Evolutionary conservation across 2,888 invertebrate species (phyloP), one percentile per base, ranked within the genome.

Genomic region (Standfussiana lucernea): DNA sequence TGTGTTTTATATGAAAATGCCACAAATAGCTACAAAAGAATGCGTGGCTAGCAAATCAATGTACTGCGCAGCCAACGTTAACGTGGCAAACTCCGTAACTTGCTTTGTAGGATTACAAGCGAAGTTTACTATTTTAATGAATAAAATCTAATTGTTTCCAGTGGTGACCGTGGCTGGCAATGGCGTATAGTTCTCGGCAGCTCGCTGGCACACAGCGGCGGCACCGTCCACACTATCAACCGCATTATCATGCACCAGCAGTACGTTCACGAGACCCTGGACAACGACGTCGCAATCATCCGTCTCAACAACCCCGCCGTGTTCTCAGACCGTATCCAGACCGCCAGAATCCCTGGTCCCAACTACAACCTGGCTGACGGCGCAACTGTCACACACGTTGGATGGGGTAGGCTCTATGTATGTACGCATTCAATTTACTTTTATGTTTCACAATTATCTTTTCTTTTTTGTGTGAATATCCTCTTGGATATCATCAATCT

Each of bases 341-440:
- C 85, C 5, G 93, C 90, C 7, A 85, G 89, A 37, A 83, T 93
- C 53, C 72, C 93, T 42, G 77, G 77, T 32, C 13, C 77, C 15
- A 61, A 45, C 67, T 82, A 72, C 47, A 53, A 74, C 32, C 59
- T 80, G 8, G 40, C 59, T 42, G 77, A 74, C 40, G 82, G 73
- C 15, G 32, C 70, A 8, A 1, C 56, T 15, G 77, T 82, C 28
- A 74, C 71, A 1, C 37, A 89, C 24, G 82, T 91, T 40, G 94
- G 94, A 75, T 94, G 92, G 93, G 94, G 94, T 11, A 47, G 21
- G 1, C 85, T 89, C 10, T 7, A 59, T 73, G 94, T 94, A 88
- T 10, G 32, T 11, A 28, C n/a, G n/a, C n/a, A n/a, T n/a, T n/a
- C 3, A 15, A 32, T 45, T 42, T 47, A 10, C 6, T 18, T 32